Conservation (phyloP, 2,113 vertebrate species). For the Pseudopipra pipra region DNA sequence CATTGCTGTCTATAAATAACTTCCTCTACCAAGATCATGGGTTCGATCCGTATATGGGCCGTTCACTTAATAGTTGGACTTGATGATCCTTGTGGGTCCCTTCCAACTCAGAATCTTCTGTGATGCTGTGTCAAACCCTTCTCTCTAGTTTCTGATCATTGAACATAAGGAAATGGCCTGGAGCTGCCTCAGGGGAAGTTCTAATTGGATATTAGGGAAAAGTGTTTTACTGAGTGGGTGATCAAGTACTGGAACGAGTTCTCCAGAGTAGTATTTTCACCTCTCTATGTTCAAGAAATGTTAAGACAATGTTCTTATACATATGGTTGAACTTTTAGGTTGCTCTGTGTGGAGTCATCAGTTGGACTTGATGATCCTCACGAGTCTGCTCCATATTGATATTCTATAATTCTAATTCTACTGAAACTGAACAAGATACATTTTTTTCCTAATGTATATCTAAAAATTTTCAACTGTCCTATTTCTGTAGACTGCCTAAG, state of each 20-base stretch:
- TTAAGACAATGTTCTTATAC: background rate
- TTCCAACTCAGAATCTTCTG: background rate
- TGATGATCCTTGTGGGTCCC: background rate
- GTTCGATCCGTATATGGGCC: background rate
- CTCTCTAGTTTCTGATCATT: background rate
- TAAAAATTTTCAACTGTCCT: background rate
- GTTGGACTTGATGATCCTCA: background rate
- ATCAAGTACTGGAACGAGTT: background rate
- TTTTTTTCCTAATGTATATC: background rate
- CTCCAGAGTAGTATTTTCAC: background rate
- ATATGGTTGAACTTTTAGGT: background rate
- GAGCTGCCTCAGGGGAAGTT: background rate
- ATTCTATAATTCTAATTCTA: background rate
- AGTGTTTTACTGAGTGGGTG: background rate
- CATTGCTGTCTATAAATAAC: background rate
- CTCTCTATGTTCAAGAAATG: background rate
- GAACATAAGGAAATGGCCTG: background rate
- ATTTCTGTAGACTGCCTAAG: background rate
- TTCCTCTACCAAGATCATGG: background rate
- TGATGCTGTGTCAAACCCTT: background rate
- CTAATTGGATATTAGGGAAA: background rate
- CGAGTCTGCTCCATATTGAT: background rate
- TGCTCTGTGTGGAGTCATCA: background rate
- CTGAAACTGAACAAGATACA: background rate
- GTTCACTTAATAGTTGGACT: background rate